These are phyloP conservation scores for Echinometra lucunter DNA, from an alignment of 53 echinoderm and acorn worm genomes.

Conservation along the genomic window DNA sequence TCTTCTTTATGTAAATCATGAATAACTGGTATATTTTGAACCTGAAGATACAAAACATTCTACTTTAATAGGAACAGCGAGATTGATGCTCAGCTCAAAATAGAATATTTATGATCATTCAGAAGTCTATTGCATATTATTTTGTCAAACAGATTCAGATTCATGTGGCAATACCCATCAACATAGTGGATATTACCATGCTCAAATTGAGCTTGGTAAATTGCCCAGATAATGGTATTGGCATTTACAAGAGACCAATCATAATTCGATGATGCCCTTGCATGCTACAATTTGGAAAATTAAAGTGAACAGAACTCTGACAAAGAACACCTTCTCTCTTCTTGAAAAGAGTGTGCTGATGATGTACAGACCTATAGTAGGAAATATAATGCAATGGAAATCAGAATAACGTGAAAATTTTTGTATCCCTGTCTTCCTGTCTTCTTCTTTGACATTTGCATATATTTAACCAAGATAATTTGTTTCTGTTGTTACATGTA, in stretches of 20 bases:
- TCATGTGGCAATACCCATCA: background rate
- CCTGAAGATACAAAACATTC: background rate
- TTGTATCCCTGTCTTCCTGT: too few relatives aligned
- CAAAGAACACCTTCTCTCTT: background rate
- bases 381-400: background rate
- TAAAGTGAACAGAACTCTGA: background rate
- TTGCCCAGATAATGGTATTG: constrained; percentile 42
- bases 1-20: too few relatives aligned
- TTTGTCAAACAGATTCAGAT: background rate
- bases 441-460: too few relatives aligned
- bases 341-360: background rate
- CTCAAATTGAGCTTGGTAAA: constrained; percentile 27
- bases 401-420: too few relatives aligned
- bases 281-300: constrained; percentile 7
- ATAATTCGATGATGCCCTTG: background rate
- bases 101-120: constrained; percentile 17
- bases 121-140: constrained; percentile 1
- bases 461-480: too few relatives aligned
- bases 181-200: background rate
- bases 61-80: background rate
- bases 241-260: constrained; percentile 35
- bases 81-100: background rate
- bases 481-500: background rate
- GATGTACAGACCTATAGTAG: background rate
- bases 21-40: background rate